Evolutionary conservation across 2,113 vertebrate genomes (phyloP).

Genomic region (Pteropus alecto): DNA sequence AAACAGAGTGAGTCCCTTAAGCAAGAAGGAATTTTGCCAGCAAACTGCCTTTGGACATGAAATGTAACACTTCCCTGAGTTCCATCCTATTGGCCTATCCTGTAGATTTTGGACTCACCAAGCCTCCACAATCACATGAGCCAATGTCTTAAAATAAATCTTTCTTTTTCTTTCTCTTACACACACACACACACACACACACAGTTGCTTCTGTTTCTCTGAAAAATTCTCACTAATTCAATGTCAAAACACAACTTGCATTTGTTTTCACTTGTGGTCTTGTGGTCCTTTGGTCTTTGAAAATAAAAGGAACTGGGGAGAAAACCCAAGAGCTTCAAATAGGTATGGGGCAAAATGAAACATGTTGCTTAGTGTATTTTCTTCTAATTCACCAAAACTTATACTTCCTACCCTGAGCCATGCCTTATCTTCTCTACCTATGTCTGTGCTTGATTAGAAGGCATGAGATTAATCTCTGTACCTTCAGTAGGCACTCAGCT

Average conservation of each 20-base stretch:
- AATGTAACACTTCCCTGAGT: neutral
- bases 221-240: neutral
- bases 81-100: neutral
- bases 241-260: neutral
- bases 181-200: neutral
- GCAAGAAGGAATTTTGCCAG: neutral
- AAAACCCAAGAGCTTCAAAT: neutral
- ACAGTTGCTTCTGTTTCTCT: neutral
- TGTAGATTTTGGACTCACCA: neutral
- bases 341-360: neutral
- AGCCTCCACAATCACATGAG: neutral
- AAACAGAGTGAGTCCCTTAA: neutral
- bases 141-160: neutral
- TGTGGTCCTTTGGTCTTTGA: neutral
- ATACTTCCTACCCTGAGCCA: neutral
- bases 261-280: neutral
- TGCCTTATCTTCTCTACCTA: neutral
- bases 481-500: neutral
- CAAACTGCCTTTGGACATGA: neutral
- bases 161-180: no score
- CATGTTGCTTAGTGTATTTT: neutral
- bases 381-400: neutral
- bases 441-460: neutral
- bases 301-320: neutral
- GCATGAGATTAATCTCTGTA: neutral